Evolutionary conservation across 2,888 invertebrate genomes (phyloP), one percentile per base, ranked within the genome.

Genomic region (Bellardia bayeri): DNA sequence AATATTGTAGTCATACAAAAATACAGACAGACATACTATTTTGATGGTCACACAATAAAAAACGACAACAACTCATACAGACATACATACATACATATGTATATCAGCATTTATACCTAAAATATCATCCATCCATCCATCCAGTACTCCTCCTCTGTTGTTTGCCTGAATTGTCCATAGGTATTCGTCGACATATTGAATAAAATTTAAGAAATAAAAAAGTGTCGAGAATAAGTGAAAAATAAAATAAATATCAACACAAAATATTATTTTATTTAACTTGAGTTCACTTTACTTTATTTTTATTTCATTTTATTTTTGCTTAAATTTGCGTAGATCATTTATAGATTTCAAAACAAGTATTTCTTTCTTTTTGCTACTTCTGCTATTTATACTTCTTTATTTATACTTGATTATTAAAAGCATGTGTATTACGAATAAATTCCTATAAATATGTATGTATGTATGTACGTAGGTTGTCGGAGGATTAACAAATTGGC

Each of bases 41-140:
- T 81, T 85, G 85, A 81, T 85, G 85, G 81, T 81, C 85, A 81
- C 85, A 75, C 69, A 85, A 81, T 66, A 54, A 85, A 23, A 63
- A 81, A 45, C 75, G 45, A 63, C 74, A 85, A n/a, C 40, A 51
- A 54, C 13, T 79, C 69, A 63, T 63, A 69, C 23, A 40, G 5
- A 64, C 2, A 23, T 51, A 68, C 51, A 51, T n/a, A 40, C n/a
- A 16, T n/a, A 42, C 58, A 16, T 51, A 61, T 54, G 66, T n/a
- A 23, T 23, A 23, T 23, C 23, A 58, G 6, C 33, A 81, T 72
- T 56, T 63, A 54, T 49, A 64, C 54, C 69, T 63, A 9, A 33
- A 78, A 45, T 64, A 71, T 16, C 42, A 76, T 51, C 74, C 37
- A 75, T 58, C 16, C 33, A 71, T 40, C 37, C 75, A 63, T 45